A percentile compares a stretch with the other conserved stretches of the same genome.
Evolutionary conservation across 2,113 vertebrate genomes (phyloP).

Genomic region (Apodemus sylvaticus): DNA sequence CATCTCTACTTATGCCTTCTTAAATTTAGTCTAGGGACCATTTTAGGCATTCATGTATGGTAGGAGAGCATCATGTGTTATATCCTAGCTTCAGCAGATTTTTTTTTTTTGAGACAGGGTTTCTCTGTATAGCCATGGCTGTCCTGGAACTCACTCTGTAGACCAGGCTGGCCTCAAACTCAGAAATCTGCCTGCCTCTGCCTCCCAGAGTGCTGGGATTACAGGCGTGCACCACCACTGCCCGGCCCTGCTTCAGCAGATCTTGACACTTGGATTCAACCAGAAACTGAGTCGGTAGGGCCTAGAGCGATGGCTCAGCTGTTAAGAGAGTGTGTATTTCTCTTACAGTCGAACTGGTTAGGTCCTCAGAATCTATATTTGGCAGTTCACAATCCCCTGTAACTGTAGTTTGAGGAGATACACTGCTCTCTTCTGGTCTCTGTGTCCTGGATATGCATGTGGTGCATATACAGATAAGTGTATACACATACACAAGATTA

Average conservation of each 20-base stretch:
- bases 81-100: not conserved
- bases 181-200: too few species aligned
- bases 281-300: not conserved
- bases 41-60: not conserved
- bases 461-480: too few species aligned
- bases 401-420: not conserved
- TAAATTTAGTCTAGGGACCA: not conserved
- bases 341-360: not conserved
- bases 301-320: not conserved
- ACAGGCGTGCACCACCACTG: too few species aligned
- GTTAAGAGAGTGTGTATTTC: not conserved
- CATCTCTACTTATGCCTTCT: not conserved
- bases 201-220: too few species aligned
- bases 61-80: not conserved
- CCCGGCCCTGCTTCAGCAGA: not conserved
- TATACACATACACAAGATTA: not conserved
- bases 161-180: too few species aligned
- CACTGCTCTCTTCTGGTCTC: not conserved
- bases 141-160: too few species aligned
- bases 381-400: not conserved
- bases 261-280: not conserved
- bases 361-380: too few species aligned
- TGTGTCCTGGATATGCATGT: too few species aligned
- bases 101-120: too few species aligned
- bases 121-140: too few species aligned